A percentile compares a stretch with the other conserved stretches of the same genome.
These are phyloP conservation scores for Sinopyrophorus schimmeli DNA, from an alignment of 2,888 invertebrate genomes.

Conservation along the genomic window DNA sequence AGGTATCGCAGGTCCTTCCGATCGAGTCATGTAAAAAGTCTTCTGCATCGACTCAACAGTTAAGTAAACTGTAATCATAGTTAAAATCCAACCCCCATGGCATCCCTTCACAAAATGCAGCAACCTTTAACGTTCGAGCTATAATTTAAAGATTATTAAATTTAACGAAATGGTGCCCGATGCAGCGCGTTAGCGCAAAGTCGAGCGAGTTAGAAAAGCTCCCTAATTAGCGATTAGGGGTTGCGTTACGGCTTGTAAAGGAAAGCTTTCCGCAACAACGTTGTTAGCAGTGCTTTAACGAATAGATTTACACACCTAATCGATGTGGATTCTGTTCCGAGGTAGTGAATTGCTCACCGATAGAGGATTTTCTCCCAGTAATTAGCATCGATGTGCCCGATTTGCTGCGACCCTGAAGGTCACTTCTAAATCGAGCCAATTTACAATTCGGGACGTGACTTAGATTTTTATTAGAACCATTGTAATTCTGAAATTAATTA, in stretches of 20 bases:
- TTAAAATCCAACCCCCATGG: too few species aligned
- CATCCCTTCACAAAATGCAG: too few species aligned
- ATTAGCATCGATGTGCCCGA: conserved; percentile 22
- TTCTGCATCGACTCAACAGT: too few species aligned
- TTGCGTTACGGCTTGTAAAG: conserved; percentile 39
- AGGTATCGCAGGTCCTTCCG: too few species aligned
- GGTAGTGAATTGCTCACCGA: conserved; percentile 43
- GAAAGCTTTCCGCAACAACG: conserved; percentile 45
- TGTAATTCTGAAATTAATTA: conserved; percentile 20
- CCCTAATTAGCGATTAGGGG: conserved; percentile 44
- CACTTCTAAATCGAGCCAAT: conserved; percentile 8
- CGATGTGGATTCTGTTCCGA: conserved; percentile 45
- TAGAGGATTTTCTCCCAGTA: conserved; percentile 40
- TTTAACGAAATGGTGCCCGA: not conserved
- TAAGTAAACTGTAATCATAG: too few species aligned
- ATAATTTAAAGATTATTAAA: too few species aligned
- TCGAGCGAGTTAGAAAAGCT: conserved; percentile 34
- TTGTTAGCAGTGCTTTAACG: conserved; percentile 48
- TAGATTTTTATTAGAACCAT: conserved; percentile 17
- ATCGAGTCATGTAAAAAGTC: too few species aligned
- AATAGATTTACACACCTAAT: conserved; percentile 47
- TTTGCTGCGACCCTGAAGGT: conserved; percentile 14
- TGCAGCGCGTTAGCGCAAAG: conserved; percentile 18
- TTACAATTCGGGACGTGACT: conserved; percentile 4
- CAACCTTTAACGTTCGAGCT: too few species aligned